Evolutionary conservation across 2,797 vertebrate genomes (phyloP), one percentile per base, ranked within the genome.

Genomic region (Meda fulgida): DNA sequence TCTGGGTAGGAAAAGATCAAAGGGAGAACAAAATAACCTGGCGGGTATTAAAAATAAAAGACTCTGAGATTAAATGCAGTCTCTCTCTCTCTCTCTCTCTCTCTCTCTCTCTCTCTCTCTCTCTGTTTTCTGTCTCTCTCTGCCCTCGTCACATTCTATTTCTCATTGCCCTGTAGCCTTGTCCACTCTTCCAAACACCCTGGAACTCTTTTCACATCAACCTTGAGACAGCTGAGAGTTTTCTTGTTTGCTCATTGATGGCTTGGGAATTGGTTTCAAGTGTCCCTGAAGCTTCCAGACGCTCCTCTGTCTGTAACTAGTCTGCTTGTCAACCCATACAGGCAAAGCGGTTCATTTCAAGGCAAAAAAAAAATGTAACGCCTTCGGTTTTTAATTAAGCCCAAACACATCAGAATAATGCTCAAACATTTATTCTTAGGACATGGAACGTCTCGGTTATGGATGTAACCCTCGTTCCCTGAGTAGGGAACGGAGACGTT

Each of bases 11-110:
- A 85, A 90, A 89, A 89, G 88, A 92, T 95, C 93, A 94, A 92
- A 96, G 91, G 89, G 90, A 94, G 91, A 92, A 94, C 92, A 88
- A 90, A 90, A 93, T 90, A 90, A 94, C 93, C 88, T 88, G 93
- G 87, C 84, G 90, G 89, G 92, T 95, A 94, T 93, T 95, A 95
- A 95, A 95, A 95, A 92, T 93, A 94, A 94, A 93, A 93, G 88
- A 89, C 88, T 86, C 38, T 73, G 36, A 87, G 80, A 91, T 89
- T 90, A 90, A 89, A 89, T 86, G 83, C 80, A 81, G 70, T 38
- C 78, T 66, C 78, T 34, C 75, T 60, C 78, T 48, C 75, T n/a
- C 43, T 89, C 89, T 87, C 87, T 91, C 84, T 88, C 85, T 81
- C n/a, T n/a, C n/a, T n/a, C n/a, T n/a, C n/a, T 21, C 36, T n/a